phyloP scores from a whole-genome alignment of 2,113 vertebrate species.

The Chaetorhynchus papuensis region DNA sequence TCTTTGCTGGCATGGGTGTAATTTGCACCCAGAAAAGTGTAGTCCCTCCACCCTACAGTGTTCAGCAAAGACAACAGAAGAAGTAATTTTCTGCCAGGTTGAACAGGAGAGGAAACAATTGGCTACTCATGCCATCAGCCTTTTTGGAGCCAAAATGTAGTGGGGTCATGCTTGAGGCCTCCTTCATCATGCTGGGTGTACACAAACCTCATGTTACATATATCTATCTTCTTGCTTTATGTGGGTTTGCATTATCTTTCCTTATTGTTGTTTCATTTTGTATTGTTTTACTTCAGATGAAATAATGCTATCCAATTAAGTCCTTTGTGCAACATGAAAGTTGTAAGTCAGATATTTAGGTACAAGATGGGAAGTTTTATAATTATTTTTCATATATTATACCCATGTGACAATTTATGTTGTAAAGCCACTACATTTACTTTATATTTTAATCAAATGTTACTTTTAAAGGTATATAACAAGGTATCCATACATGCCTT shows the following conservation, averaged over 20 bases:
- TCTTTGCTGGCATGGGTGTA: not conserved
- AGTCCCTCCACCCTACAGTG: not conserved
- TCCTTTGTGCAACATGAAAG: not conserved
- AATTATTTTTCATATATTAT: not conserved
- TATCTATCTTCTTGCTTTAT: not conserved
- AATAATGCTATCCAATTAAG: not conserved
- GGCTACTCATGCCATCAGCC: not conserved
- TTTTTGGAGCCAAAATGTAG: not conserved
- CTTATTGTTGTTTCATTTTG: not conserved
- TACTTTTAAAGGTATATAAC: not conserved
- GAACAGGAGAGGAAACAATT: not conserved
- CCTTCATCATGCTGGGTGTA: not conserved
- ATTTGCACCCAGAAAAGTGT: not conserved
- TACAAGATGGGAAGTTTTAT: not conserved
- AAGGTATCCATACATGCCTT: not conserved
- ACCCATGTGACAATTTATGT: not conserved
- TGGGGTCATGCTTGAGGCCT: not conserved
- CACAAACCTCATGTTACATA: not conserved
- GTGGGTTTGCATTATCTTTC: not conserved
- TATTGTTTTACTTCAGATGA: not conserved
- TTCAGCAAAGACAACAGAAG: not conserved
- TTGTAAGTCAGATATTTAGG: not conserved
- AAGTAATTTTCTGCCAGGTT: not conserved
- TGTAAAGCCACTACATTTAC: not conserved
- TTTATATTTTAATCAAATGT: constrained; percentile 7